Conservation (phyloP, 2,888 invertebrate genomes). For the Parnassius orleans region DNA sequence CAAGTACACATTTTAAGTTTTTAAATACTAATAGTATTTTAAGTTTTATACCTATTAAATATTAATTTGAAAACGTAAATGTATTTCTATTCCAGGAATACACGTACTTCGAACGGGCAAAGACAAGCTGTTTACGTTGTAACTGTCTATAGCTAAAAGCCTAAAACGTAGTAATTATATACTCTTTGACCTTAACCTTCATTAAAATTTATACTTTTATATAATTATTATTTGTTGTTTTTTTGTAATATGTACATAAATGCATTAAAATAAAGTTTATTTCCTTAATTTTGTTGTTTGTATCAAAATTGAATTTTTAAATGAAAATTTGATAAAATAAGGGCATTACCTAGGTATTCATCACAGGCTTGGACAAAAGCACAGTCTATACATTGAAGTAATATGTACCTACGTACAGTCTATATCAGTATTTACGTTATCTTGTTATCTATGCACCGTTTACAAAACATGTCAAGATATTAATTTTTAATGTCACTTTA, state of each 20-base stretch:
- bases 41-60: not conserved
- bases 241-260: not conserved
- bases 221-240: slow-evolving; percentile 1
- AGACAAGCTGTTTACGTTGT: slow-evolving; percentile 58
- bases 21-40: too few species aligned
- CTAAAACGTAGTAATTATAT: too few species aligned
- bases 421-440: too few species aligned
- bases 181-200: not conserved
- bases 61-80: not conserved
- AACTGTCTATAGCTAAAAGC: slow-evolving; percentile 43
- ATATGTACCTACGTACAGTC: too few species aligned
- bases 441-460: too few species aligned
- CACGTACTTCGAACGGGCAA: slow-evolving; percentile 82
- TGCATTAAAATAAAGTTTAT: not conserved
- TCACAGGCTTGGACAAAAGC: too few species aligned
- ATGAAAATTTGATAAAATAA: not conserved
- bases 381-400: too few species aligned
- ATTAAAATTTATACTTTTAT: slow-evolving; percentile 11
- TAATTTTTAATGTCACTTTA: too few species aligned
- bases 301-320: not conserved
- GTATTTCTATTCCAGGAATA: slow-evolving; percentile 81
- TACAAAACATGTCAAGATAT: too few species aligned
- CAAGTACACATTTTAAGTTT: too few species aligned
- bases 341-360: too few species aligned
- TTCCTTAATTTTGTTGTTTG: not conserved